A percentile compares a stretch with the other conserved stretches of the same genome.
These are phyloP conservation scores for Python bivittatus DNA, from an alignment of 2,113 vertebrate genomes.

Conservation along the genomic window DNA sequence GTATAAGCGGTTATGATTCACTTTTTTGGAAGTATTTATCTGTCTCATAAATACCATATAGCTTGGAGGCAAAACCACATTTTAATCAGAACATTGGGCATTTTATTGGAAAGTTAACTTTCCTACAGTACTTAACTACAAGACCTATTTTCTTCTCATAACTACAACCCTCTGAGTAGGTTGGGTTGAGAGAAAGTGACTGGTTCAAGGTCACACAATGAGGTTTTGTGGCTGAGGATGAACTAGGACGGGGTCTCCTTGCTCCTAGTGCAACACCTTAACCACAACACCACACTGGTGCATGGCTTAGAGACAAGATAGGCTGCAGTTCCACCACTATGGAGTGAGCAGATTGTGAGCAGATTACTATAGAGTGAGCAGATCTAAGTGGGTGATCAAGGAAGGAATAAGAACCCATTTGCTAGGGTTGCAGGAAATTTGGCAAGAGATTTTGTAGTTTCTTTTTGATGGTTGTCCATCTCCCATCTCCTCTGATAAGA, in stretches of 20 bases:
- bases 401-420: neutral
- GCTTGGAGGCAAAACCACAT: neutral
- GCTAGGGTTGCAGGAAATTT: neutral
- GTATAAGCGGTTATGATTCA: constrained; percentile 23
- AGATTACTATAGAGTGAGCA: neutral
- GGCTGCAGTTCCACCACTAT: neutral
- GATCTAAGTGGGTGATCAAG: neutral
- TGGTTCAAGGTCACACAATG: neutral
- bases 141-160: neutral
- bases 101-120: neutral
- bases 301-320: neutral
- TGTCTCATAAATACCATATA: neutral
- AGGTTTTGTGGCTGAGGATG: neutral
- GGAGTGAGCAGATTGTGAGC: neutral
- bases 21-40: neutral
- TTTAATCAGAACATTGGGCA: neutral
- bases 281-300: neutral
- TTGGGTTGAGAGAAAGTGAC: neutral
- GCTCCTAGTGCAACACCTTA: neutral
- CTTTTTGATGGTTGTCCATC: neutral
- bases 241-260: neutral
- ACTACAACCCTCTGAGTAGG: neutral
- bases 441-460: neutral
- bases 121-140: neutral
- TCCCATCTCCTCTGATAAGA: neutral